Evolutionary conservation across 2,888 invertebrate species (phyloP).

Genomic region (Rotaria socialis): DNA sequence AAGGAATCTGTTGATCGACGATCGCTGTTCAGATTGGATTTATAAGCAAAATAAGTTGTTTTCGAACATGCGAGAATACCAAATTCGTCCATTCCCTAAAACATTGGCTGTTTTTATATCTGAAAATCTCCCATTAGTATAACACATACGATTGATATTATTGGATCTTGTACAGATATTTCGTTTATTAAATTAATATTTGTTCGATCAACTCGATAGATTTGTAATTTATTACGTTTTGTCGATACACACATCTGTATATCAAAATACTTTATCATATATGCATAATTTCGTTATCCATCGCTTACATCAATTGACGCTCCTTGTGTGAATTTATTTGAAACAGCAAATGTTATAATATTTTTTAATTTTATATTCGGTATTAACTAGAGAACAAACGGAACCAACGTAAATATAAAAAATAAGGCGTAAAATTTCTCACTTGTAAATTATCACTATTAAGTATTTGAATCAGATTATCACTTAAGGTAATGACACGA

Average conservation of each 20-base stretch:
- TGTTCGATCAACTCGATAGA: not conserved
- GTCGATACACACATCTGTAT: constrained; percentile 1
- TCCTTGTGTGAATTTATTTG: not conserved
- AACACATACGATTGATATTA: not conserved
- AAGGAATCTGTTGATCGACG: not conserved
- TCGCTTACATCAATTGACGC: not conserved
- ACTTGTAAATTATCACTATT: constrained; percentile 13
- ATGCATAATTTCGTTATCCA: not conserved
- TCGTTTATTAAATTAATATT: constrained; percentile 14
- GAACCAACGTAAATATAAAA: not conserved
- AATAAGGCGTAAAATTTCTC: not conserved
- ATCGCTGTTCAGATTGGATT: not conserved
- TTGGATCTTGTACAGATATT: not conserved
- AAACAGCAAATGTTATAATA: not conserved
- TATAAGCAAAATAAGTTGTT: not conserved
- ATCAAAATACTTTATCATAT: not conserved
- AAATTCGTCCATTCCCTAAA: constrained; percentile 26
- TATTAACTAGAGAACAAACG: not conserved
- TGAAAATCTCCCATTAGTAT: not conserved
- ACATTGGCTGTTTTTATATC: not conserved
- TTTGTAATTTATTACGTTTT: constrained; percentile 30
- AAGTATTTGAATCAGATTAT: constrained; percentile 14
- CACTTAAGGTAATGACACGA: not conserved
- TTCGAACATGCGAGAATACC: constrained; percentile 17
- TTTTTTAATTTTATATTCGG: constrained; percentile 22